A percentile compares a stretch with the other conserved stretches of the same genome.
These are phyloP conservation scores for Drosophila littoralis DNA, from an alignment of 1,140 invertebrate species.

Conservation along the genomic window DNA sequence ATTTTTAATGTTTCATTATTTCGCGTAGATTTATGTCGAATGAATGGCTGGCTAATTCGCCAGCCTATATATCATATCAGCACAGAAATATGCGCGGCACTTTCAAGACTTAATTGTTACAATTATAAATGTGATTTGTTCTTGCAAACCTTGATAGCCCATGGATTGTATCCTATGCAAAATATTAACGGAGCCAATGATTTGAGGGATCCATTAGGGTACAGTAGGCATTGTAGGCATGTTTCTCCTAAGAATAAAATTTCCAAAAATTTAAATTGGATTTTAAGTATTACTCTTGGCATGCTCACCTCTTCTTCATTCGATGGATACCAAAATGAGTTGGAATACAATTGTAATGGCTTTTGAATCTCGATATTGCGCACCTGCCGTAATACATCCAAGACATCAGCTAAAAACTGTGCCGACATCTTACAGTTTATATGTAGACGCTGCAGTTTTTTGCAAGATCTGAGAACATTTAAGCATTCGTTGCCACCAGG, in stretches of 20 bases:
- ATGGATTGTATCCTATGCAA: neutral
- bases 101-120: conserved; percentile 65
- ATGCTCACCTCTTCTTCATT: too few species aligned
- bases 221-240: too few species aligned
- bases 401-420: conserved; percentile 1
- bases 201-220: too few species aligned
- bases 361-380: conserved; percentile 13
- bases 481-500: conserved; percentile 11
- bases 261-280: too few species aligned
- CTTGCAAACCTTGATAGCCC: conserved; percentile 14
- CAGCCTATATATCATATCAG: conserved; percentile 47
- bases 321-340: too few species aligned
- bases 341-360: neutral
- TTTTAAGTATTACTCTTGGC: too few species aligned
- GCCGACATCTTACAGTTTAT: conserved; percentile 15
- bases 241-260: too few species aligned
- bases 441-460: conserved; percentile 13
- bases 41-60: conserved; percentile 32
- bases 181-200: neutral
- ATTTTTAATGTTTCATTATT: conserved; percentile 35
- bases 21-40: conserved; percentile 37
- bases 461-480: conserved; percentile 8
- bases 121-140: conserved; percentile 54
- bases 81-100: conserved; percentile 42
- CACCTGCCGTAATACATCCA: conserved; percentile 7